phyloP scores from a whole-genome alignment of 2,797 vertebrate genomes.

The Fistularia tabacaria region DNA sequence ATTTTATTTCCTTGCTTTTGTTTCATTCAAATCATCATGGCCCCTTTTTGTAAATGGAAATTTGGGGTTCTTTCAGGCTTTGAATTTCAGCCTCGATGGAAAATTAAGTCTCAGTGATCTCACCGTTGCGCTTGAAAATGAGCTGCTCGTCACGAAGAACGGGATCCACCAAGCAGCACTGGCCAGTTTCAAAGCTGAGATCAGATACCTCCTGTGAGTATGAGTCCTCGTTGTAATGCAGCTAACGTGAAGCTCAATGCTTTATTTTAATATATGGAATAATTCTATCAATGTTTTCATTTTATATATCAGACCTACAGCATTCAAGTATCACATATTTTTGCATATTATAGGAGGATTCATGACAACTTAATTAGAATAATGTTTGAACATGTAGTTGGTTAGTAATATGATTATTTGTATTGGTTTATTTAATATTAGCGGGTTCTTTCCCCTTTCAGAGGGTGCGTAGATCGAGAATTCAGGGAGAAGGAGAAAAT shows the following conservation, averaged over 20 bases:
- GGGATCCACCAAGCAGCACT: slow-evolving; percentile 87
- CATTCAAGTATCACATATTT: no score
- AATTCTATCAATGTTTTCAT: no score
- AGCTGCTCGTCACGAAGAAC: slow-evolving; percentile 88
- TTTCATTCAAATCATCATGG: no score
- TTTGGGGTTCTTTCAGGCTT: slow-evolving; percentile 69
- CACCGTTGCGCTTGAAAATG: slow-evolving; percentile 88
- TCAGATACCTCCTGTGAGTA: slow-evolving; percentile 89
- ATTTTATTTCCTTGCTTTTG: not conserved
- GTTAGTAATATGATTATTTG: not conserved
- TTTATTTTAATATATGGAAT: not conserved
- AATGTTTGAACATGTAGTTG: no score
- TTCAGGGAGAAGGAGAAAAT: slow-evolving; percentile 90
- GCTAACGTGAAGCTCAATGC: not conserved
- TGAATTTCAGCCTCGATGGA: slow-evolving; percentile 87
- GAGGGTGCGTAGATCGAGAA: slow-evolving; percentile 84
- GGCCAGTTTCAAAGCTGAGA: slow-evolving; percentile 91
- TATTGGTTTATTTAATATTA: not conserved
- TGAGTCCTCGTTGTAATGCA: not conserved
- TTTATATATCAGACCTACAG: no score
- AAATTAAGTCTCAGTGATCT: slow-evolving; percentile 88
- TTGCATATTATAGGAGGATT: not conserved
- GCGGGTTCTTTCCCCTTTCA: slow-evolving; percentile 37
- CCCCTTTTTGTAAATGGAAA: no score
- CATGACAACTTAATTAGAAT: no score